phyloP scores from a whole-genome alignment of 1,140 invertebrate genomes.

The Ceratosolen fusciceps region DNA sequence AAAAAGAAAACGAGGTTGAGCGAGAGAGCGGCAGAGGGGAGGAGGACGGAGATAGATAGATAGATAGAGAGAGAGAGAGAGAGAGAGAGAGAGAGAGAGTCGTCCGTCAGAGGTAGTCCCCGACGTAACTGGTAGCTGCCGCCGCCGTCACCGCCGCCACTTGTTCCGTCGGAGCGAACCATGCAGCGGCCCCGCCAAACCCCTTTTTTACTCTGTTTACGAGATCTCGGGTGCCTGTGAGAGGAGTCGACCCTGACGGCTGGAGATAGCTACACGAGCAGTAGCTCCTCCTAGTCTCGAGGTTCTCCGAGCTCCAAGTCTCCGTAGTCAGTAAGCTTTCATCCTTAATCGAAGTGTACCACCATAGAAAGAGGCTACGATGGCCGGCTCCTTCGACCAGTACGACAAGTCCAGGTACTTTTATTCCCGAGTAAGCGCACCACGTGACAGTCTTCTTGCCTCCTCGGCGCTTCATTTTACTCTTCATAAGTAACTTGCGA shows the following conservation, averaged over 20 bases:
- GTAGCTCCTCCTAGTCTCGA: not conserved
- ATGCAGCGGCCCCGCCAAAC: conserved; percentile 11
- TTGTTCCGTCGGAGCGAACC: conserved; percentile 16
- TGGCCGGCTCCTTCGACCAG: conserved; percentile 80
- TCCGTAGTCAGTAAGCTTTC: not conserved
- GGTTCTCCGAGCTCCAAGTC: not conserved
- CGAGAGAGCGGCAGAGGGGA: not conserved
- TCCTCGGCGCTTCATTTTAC: too few relatives aligned
- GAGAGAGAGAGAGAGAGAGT: not conserved
- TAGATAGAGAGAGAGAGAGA: conserved; percentile 2
- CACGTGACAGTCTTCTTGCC: not conserved
- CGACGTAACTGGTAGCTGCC: not conserved
- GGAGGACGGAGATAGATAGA: not conserved
- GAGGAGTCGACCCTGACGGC: not conserved
- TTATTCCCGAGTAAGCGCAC: not conserved
- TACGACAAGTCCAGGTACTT: conserved; percentile 79
- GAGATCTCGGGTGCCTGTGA: conserved; percentile 9
- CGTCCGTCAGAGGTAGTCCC: not conserved
- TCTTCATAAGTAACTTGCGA: too few relatives aligned
- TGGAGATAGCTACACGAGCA: not conserved
- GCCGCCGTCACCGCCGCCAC: conserved; percentile 5
- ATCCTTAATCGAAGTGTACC: not conserved
- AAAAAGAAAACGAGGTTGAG: not conserved
- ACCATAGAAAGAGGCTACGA: conserved; percentile 53
- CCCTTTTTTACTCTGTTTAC: conserved; percentile 26